A percentile compares a stretch with the other conserved stretches of the same genome.
These are phyloP conservation scores for Lamprotornis superbus DNA, from an alignment of 2,113 vertebrate species.

Conservation along the genomic window DNA sequence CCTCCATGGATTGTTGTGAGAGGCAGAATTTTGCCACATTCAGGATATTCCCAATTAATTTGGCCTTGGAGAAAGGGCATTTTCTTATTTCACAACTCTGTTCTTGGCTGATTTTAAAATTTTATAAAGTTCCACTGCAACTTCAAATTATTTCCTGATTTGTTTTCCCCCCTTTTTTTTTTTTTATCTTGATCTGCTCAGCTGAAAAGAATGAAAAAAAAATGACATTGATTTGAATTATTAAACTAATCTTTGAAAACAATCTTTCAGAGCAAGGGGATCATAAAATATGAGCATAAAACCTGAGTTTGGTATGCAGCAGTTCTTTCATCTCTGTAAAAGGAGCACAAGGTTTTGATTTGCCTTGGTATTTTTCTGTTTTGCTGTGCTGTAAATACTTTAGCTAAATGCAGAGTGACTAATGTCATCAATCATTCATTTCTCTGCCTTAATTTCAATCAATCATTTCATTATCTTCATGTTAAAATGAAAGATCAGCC, in stretches of 20 bases:
- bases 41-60: fast-evolving
- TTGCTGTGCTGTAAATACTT: not conserved
- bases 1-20: fast-evolving
- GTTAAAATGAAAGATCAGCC: not conserved
- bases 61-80: not conserved
- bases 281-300: not conserved
- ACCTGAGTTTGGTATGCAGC: not conserved
- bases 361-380: not conserved
- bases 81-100: not conserved
- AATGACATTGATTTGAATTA: not conserved
- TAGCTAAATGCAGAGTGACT: not conserved
- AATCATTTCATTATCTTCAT: conserved; percentile 5
- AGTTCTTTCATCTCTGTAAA: not conserved
- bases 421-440: not conserved
- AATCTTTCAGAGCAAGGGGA: not conserved
- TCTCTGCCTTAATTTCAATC: not conserved
- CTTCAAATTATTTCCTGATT: not conserved
- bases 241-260: not conserved
- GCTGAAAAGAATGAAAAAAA: not conserved
- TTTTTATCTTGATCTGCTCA: not conserved
- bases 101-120: not conserved
- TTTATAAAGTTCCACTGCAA: not conserved
- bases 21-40: not conserved
- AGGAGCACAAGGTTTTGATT: not conserved
- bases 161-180: no score